Evolutionary conservation across 1,140 invertebrate species (phyloP).

Genomic region (Thrips palmi): DNA sequence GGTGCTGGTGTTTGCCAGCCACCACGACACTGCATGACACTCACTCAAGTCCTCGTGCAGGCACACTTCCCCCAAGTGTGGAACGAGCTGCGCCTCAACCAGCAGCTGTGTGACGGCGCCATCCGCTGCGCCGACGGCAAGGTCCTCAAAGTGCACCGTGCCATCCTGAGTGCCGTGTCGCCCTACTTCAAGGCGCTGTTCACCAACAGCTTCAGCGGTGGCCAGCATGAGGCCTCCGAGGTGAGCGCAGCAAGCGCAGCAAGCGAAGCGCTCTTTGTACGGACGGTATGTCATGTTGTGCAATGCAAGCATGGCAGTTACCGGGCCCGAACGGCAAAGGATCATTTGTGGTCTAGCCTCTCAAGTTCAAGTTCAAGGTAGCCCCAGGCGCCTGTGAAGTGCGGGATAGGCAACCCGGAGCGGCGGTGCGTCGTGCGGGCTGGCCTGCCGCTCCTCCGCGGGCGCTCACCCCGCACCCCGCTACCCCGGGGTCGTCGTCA

Average conservation of each 20-base stretch:
- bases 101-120: conserved; percentile 34
- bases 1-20: too few relatives aligned
- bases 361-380: too few relatives aligned
- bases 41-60: too few relatives aligned
- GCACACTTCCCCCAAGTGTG: background rate
- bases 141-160: conserved; percentile 39
- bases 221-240: conserved; percentile 28
- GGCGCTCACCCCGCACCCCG: too few relatives aligned
- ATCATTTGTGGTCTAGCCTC: too few relatives aligned
- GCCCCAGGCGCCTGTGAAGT: conserved; percentile 17
- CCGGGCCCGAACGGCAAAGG: too few relatives aligned
- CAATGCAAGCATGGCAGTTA: too few relatives aligned
- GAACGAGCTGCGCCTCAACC: conserved; percentile 8
- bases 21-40: too few relatives aligned
- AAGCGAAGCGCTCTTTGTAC: conserved; percentile 25
- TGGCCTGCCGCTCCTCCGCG: too few relatives aligned
- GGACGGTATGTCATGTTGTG: too few relatives aligned
- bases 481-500: too few relatives aligned
- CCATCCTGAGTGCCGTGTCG: conserved; percentile 41
- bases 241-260: conserved; percentile 30
- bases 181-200: conserved; percentile 47
- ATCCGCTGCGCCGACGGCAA: conserved; percentile 36
- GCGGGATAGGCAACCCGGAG: too few relatives aligned
- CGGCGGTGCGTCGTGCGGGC: background rate
- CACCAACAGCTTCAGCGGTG: conserved; percentile 29